Conservation (phyloP, 2,888 invertebrate genomes). For the Macrostomum cliftonense region DNA sequence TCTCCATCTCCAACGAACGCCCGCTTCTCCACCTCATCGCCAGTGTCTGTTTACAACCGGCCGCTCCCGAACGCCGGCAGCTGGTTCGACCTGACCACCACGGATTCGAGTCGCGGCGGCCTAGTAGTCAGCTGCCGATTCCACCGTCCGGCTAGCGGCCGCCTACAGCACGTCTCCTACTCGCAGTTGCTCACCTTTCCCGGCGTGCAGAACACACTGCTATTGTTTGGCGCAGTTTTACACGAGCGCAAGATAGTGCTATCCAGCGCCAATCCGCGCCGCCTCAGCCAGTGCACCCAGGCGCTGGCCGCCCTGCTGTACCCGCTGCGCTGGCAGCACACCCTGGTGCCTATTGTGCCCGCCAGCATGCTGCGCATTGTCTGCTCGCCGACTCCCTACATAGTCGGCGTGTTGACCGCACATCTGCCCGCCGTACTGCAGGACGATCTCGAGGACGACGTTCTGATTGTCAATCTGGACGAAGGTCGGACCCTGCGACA, state of each 20-base stretch:
- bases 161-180: too few species aligned
- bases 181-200: too few species aligned
- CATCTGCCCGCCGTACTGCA: slow-evolving; percentile 18
- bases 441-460: slow-evolving; percentile 42
- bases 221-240: background rate
- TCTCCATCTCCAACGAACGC: too few species aligned
- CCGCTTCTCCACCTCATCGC: too few species aligned
- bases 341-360: slow-evolving; percentile 57
- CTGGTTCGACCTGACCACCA: too few species aligned
- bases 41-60: too few species aligned
- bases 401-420: slow-evolving; percentile 50
- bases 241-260: background rate
- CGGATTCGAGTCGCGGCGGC: too few species aligned
- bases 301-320: slow-evolving; percentile 55
- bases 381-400: slow-evolving; percentile 57
- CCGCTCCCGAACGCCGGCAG: too few species aligned
- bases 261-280: background rate
- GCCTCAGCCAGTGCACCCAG: slow-evolving; percentile 54
- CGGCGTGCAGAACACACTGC: background rate
- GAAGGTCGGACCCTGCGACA: slow-evolving; percentile 43
- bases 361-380: slow-evolving; percentile 45
- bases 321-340: slow-evolving; percentile 67
- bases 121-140: too few species aligned
- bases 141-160: too few species aligned
- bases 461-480: slow-evolving; percentile 54